phyloP scores from a whole-genome alignment of 2,113 vertebrate species.

The Theristicus caerulescens region DNA sequence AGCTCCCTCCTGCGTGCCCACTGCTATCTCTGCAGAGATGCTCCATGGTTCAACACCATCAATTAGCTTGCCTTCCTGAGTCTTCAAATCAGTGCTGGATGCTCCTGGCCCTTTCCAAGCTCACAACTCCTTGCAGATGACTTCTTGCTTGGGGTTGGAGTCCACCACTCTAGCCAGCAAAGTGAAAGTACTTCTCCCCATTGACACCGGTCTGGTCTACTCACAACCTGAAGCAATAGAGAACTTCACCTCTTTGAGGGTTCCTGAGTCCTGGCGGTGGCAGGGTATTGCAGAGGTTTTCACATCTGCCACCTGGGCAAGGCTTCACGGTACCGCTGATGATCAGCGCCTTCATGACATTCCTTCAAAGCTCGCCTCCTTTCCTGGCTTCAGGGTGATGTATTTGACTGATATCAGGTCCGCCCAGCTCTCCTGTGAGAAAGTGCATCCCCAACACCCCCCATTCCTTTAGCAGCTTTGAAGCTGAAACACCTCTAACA shows the following conservation, averaged over 20 bases:
- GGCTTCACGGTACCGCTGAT: accelerated
- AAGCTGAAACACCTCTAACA: neutral
- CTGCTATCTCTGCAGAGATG: neutral
- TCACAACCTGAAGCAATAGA: neutral
- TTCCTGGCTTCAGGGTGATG: neutral
- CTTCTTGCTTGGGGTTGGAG: neutral
- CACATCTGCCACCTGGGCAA: neutral
- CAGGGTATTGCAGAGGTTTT: neutral
- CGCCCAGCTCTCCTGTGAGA: neutral
- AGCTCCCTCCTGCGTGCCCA: accelerated
- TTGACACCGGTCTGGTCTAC: accelerated
- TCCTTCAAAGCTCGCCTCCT: neutral
- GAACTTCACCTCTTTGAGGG: neutral
- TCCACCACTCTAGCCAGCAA: neutral
- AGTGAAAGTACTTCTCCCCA: neutral
- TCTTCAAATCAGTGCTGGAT: neutral
- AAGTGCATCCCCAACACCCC: neutral
- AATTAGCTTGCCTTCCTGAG: accelerated
- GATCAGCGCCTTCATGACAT: neutral
- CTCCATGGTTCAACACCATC: neutral
- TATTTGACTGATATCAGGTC: neutral
- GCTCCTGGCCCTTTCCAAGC: neutral
- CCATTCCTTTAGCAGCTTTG: neutral
- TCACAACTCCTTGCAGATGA: neutral
- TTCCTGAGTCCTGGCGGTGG: neutral